A percentile compares a stretch with the other conserved stretches of the same genome.
phyloP scores from a whole-genome alignment of 2,888 invertebrate species.

The Stictocephala bisonia region DNA sequence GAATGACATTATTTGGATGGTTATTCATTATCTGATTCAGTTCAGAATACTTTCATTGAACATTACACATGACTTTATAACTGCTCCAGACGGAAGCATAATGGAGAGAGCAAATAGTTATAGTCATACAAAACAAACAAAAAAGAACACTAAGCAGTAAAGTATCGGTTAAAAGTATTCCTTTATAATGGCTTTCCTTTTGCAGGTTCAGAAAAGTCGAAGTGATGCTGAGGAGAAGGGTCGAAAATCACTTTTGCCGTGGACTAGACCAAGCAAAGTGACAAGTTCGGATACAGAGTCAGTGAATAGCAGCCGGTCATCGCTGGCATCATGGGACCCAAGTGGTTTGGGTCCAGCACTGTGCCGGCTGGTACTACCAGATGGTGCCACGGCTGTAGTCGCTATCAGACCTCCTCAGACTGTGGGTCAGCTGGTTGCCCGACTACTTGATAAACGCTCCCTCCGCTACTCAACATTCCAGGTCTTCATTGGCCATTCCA shows the following conservation, averaged over 20 bases:
- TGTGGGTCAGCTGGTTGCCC: slow-evolving; percentile 81
- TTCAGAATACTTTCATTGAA: too few relatives aligned
- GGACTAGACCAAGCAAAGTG: slow-evolving; percentile 82
- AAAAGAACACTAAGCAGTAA: too few relatives aligned
- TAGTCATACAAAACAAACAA: too few relatives aligned
- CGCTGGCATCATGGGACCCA: slow-evolving; percentile 71
- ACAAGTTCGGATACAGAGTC: slow-evolving; percentile 68
- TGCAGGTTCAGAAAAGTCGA: slow-evolving; percentile 78
- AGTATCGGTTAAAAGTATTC: too few relatives aligned
- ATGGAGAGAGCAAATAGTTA: too few relatives aligned
- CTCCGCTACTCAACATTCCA: slow-evolving; percentile 85
- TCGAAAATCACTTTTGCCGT: slow-evolving; percentile 89
- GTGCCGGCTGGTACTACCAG: slow-evolving; percentile 89
- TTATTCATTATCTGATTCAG: too few relatives aligned
- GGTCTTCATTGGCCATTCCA: slow-evolving; percentile 66
- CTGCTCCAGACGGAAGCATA: too few relatives aligned
- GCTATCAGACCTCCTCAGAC: slow-evolving; percentile 81
- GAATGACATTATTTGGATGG: too few relatives aligned
- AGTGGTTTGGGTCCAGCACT: slow-evolving; percentile 69
- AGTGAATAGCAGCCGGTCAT: slow-evolving; percentile 72
- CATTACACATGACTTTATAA: too few relatives aligned
- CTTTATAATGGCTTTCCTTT: slow-evolving; percentile 22
- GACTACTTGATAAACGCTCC: slow-evolving; percentile 86
- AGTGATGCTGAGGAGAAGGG: slow-evolving; percentile 90
- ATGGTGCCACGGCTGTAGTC: slow-evolving; percentile 93